Percentiles rank a stretch among this genome's conserved stretches.
Conservation (phyloP, 1,140 invertebrate genomes). For the Macrocentrus cingulum region DNA sequence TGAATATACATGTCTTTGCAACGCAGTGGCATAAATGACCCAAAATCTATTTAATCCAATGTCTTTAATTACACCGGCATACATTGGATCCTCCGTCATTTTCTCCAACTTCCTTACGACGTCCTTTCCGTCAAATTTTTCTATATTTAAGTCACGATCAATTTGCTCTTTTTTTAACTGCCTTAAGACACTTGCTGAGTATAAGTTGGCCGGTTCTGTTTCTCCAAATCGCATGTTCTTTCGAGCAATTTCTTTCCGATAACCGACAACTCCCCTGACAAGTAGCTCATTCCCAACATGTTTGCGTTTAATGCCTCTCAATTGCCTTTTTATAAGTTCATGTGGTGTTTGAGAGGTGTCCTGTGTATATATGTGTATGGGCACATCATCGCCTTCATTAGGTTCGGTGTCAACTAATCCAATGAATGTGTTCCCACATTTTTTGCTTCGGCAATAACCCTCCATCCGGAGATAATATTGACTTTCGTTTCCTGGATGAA, state of each 20-base stretch:
- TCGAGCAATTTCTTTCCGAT: not conserved
- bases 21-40: slow-evolving; percentile 2
- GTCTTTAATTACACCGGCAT: slow-evolving; percentile 6
- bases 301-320: slow-evolving; percentile 6
- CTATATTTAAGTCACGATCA: not conserved
- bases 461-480: not conserved
- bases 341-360: slow-evolving; percentile 3
- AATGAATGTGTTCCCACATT: slow-evolving; percentile 8
- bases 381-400: not conserved
- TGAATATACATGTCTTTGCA: slow-evolving; percentile 13
- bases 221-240: slow-evolving; percentile 11
- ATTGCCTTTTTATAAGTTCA: slow-evolving; percentile 4
- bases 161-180: slow-evolving; percentile 12
- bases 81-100: not conserved
- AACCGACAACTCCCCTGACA: not conserved
- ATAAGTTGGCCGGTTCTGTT: not conserved
- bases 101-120: not conserved
- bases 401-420: slow-evolving; percentile 1
- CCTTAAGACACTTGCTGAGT: not conserved
- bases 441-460: slow-evolving; percentile 8
- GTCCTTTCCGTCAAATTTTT: not conserved
- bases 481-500: not conserved
- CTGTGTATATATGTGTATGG: slow-evolving; percentile 6
- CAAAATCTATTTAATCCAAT: slow-evolving; percentile 6
- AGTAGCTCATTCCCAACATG: not conserved